These are phyloP conservation scores for Microcaecilia unicolor DNA, from an alignment of 2,797 vertebrate species.

Conservation along the genomic window DNA sequence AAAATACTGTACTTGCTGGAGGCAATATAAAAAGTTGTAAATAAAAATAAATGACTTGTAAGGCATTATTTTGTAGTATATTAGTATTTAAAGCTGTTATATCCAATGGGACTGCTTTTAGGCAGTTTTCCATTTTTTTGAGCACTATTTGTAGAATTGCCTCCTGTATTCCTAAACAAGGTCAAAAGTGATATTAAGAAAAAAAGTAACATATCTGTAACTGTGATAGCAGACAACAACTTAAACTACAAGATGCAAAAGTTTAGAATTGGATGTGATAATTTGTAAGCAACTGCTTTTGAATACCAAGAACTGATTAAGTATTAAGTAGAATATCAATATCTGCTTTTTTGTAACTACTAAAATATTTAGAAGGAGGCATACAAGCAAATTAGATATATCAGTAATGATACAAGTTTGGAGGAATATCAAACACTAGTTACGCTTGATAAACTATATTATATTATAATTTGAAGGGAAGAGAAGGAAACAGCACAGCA, in stretches of 20 bases:
- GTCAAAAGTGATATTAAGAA: slow-evolving; percentile 1
- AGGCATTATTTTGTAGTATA: too few species aligned
- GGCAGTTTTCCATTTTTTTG: too few species aligned
- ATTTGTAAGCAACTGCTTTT: slow-evolving; percentile 19
- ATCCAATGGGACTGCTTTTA: too few species aligned
- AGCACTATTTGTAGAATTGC: too few species aligned
- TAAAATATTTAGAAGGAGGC: slow-evolving; percentile 1
- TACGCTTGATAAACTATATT: neutral
- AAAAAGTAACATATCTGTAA: slow-evolving; percentile 15
- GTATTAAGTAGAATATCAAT: neutral
- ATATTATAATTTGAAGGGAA: too few species aligned
- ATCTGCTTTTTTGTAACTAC: slow-evolving; percentile 10
- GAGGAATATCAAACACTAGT: neutral
- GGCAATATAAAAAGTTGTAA: too few species aligned
- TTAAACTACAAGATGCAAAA: slow-evolving; percentile 20
- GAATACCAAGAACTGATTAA: slow-evolving; percentile 1
- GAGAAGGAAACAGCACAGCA: too few species aligned
- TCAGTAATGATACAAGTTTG: neutral
- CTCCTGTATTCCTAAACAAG: too few species aligned
- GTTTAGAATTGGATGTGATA: slow-evolving; percentile 17
- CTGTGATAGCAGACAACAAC: slow-evolving; percentile 23
- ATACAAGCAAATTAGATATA: slow-evolving; percentile 18
- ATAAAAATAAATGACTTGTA: too few species aligned
- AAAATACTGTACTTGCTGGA: too few species aligned
- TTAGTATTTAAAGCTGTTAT: too few species aligned